Evolutionary conservation across 2,113 vertebrate species (phyloP).

Genomic region (Engraulis encrasicolus): DNA sequence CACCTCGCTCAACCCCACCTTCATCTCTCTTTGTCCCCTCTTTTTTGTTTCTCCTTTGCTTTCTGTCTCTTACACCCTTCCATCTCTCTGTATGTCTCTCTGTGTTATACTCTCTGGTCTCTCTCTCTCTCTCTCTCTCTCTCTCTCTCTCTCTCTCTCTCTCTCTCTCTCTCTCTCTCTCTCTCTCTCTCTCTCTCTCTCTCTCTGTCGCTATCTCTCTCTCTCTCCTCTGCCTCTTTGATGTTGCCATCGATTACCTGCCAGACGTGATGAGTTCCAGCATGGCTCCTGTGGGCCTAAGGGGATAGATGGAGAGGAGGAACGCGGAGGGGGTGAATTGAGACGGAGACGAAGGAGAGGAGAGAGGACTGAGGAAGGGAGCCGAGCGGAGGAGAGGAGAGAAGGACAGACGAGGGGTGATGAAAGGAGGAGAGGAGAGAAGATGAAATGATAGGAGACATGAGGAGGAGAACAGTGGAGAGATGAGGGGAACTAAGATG

Average conservation of each 20-base stretch:
- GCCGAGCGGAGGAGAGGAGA: too few relatives aligned
- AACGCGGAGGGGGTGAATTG: too few relatives aligned
- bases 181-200: background rate
- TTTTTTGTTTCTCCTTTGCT: background rate
- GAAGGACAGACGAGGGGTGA: too few relatives aligned
- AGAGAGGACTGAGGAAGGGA: too few relatives aligned
- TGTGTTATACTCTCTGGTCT: constrained; percentile 24
- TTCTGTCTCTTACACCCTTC: background rate
- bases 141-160: constrained; percentile 43
- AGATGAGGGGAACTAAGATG: too few relatives aligned
- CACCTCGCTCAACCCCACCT: too few relatives aligned
- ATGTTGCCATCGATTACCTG: constrained; percentile 59
- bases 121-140: background rate
- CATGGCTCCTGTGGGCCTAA: constrained; percentile 39
- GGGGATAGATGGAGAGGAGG: background rate
- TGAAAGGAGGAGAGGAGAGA: too few relatives aligned
- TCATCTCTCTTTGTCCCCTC: background rate
- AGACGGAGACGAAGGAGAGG: too few relatives aligned
- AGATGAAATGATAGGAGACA: too few relatives aligned
- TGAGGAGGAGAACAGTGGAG: too few relatives aligned
- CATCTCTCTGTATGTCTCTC: background rate
- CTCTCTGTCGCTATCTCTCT: background rate
- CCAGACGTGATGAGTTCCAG: constrained; percentile 54
- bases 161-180: constrained; percentile 26
- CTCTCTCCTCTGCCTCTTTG: background rate